phyloP scores from a whole-genome alignment of 2,888 invertebrate genomes.

The Hipparchia semele region DNA sequence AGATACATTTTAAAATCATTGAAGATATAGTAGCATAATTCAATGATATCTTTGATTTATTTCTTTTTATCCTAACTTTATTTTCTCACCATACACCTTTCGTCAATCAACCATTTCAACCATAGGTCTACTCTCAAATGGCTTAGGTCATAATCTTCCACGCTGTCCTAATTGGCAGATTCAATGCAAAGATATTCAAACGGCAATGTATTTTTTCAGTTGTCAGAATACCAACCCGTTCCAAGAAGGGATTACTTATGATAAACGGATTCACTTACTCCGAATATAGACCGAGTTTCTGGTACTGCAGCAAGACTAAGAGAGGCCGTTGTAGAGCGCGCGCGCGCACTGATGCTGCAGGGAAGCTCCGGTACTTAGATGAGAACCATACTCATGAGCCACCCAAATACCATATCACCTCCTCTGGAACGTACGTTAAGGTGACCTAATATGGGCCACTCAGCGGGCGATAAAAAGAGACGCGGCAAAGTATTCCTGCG shows the following conservation, averaged over 20 bases:
- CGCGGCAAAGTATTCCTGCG: too few relatives aligned
- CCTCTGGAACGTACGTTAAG: background rate
- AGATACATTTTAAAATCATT: too few relatives aligned
- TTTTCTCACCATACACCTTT: background rate
- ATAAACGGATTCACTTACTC: conserved; percentile 61
- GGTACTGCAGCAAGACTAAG: conserved; percentile 61
- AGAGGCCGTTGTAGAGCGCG: conserved; percentile 49
- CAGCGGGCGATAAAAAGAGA: too few relatives aligned
- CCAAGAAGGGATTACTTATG: conserved; percentile 52
- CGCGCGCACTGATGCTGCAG: conserved; percentile 48
- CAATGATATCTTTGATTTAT: too few relatives aligned
- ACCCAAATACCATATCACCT: conserved; percentile 50
- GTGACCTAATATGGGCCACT: background rate
- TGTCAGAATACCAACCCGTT: conserved; percentile 49
- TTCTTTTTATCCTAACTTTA: background rate
- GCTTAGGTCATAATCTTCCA: too few relatives aligned
- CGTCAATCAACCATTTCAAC: too few relatives aligned
- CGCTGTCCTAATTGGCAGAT: too few relatives aligned
- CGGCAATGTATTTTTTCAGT: conserved; percentile 42
- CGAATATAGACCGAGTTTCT: conserved; percentile 52
- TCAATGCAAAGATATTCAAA: background rate
- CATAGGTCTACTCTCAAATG: too few relatives aligned
- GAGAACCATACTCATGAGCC: conserved; percentile 54
- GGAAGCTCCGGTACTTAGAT: conserved; percentile 43
- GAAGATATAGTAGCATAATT: too few relatives aligned